phyloP scores from a whole-genome alignment of 2,888 invertebrate genomes.

The Schizotus pectinicornis region DNA sequence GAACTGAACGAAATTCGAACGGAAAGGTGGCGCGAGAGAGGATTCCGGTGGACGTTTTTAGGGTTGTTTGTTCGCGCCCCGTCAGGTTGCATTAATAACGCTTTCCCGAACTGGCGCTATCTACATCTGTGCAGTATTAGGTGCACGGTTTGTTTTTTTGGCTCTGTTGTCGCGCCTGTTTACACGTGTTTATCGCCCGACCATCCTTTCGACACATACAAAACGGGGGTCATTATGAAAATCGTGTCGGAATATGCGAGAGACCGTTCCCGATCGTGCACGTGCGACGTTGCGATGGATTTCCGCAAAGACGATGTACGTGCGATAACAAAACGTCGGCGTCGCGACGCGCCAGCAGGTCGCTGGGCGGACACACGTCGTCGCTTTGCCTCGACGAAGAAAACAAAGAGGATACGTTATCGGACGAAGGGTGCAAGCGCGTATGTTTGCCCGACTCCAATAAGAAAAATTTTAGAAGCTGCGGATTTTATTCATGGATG shows the following conservation, averaged over 20 bases:
- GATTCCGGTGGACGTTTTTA: no score
- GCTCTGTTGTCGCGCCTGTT: conserved; percentile 12
- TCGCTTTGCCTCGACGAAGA: conserved; percentile 33
- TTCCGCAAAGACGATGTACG: conserved; percentile 58
- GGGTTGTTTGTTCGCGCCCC: no score
- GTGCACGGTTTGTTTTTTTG: conserved; percentile 9
- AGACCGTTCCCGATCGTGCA: conserved; percentile 53
- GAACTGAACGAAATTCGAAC: no score
- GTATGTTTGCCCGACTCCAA: conserved; percentile 15
- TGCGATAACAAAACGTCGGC: conserved; percentile 56
- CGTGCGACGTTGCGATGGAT: conserved; percentile 54
- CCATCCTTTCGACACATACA: conserved; percentile 39
- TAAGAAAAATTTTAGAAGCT: conserved; percentile 20
- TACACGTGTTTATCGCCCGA: conserved; percentile 26
- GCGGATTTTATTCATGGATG: background rate
- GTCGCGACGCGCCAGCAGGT: conserved; percentile 4
- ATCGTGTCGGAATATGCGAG: conserved; percentile 50
- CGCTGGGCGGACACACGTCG: conserved; percentile 21
- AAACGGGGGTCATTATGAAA: conserved; percentile 45
- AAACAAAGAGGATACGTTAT: conserved; percentile 15
- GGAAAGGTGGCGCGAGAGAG: no score
- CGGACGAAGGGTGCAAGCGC: conserved; percentile 12
- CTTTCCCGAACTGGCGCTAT: background rate
- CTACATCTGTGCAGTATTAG: background rate
- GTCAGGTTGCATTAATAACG: background rate